phyloP scores from a whole-genome alignment of 2,888 invertebrate species.

The Fragum whitleyi region DNA sequence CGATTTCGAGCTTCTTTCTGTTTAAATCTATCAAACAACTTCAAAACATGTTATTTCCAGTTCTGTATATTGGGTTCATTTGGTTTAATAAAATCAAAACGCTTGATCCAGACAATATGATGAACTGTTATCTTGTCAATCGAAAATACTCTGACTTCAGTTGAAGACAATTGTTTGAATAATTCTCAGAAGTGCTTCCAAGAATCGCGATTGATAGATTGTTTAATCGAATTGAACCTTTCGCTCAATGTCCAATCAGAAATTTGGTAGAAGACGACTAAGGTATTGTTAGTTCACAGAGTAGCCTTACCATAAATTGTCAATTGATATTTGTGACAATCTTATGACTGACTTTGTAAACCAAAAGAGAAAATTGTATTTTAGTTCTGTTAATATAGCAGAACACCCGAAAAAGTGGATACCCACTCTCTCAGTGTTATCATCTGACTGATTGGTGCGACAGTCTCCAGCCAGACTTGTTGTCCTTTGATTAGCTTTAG shows the following conservation, averaged over 20 bases:
- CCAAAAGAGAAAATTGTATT: no score
- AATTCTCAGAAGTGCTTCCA: no score
- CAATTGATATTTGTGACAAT: no score
- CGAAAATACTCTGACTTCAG: no score
- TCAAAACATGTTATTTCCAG: background rate
- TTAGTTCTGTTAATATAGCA: background rate
- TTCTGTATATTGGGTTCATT: background rate
- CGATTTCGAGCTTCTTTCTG: background rate
- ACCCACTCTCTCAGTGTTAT: constrained; percentile 14
- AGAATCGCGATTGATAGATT: no score
- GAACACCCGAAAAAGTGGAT: constrained; percentile 6
- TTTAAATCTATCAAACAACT: background rate
- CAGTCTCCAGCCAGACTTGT: constrained; percentile 9
- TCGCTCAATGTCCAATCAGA: no score
- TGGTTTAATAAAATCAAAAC: background rate
- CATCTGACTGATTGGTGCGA: constrained; percentile 7
- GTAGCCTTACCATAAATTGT: no score
- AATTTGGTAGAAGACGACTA: no score
- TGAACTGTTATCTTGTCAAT: background rate
- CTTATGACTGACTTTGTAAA: no score
- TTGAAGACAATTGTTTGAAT: no score
- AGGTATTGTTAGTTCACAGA: no score
- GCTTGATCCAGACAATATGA: background rate
- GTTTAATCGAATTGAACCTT: no score
- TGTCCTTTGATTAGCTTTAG: constrained; percentile 8